A percentile compares a stretch with the other conserved stretches of the same genome.
These are phyloP conservation scores for Acutogordius australiensis DNA, from an alignment of 2,888 invertebrate species.

Conservation along the genomic window DNA sequence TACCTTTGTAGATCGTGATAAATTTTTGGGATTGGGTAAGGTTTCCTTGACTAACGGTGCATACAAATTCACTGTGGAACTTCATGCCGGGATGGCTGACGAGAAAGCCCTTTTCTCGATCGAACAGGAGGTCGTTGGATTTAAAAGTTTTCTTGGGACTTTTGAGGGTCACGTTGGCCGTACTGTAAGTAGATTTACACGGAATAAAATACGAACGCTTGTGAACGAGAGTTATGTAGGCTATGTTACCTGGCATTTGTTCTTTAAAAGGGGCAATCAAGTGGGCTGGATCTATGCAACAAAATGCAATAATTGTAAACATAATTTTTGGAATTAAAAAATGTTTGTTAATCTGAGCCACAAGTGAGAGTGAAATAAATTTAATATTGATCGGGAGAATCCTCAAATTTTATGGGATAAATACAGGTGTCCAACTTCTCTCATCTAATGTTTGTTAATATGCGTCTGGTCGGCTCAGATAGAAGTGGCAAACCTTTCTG, in stretches of 20 bases:
- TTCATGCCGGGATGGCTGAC: not conserved
- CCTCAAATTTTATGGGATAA: too few relatives aligned
- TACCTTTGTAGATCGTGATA: not conserved
- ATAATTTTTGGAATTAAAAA: too few relatives aligned
- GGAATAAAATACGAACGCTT: not conserved
- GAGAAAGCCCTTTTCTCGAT: not conserved
- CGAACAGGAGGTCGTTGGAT: not conserved
- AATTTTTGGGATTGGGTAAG: not conserved
- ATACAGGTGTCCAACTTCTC: too few relatives aligned
- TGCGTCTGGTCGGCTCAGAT: too few relatives aligned
- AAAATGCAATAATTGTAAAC: too few relatives aligned
- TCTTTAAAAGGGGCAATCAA: not conserved
- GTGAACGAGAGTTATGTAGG: not conserved
- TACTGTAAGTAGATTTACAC: slow-evolving; percentile 4
- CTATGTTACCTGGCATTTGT: not conserved
- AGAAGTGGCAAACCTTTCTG: too few relatives aligned
- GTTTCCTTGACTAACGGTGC: not conserved
- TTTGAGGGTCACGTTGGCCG: not conserved
- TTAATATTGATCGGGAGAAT: too few relatives aligned
- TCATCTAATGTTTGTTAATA: too few relatives aligned
- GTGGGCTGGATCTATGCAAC: not conserved
- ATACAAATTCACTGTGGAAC: not conserved
- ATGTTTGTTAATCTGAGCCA: too few relatives aligned
- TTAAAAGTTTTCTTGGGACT: not conserved
- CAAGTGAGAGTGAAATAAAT: too few relatives aligned